Percentiles rank a stretch among this genome's conserved stretches.
phyloP scores from a whole-genome alignment of 2,888 invertebrate species.

The Phlogophora meticulosa region DNA sequence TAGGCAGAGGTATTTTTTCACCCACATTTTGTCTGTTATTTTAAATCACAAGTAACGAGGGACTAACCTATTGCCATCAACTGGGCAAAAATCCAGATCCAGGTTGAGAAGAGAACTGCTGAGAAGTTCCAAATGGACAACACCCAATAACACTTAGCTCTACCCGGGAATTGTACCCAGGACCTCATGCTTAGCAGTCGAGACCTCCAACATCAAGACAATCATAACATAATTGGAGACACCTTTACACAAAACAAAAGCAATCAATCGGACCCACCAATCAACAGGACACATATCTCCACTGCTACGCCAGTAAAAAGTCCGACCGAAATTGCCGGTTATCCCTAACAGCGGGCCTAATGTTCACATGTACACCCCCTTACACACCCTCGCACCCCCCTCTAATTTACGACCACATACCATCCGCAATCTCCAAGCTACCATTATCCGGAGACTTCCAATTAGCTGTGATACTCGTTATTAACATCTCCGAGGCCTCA shows the following conservation, averaged over 20 bases:
- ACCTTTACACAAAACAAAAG: constrained; percentile 37
- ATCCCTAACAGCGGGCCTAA: constrained; percentile 56
- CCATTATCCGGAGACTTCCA: constrained; percentile 65
- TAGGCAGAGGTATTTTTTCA: too few relatives aligned
- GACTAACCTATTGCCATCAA: too few relatives aligned
- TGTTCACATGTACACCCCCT: constrained; percentile 44
- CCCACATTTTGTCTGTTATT: too few relatives aligned
- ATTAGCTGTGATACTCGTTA: constrained; percentile 66
- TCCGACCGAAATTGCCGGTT: constrained; percentile 60
- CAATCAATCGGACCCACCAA: constrained; percentile 46
- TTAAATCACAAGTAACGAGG: too few relatives aligned
- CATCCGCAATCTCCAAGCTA: constrained; percentile 66
- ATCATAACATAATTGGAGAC: background rate
- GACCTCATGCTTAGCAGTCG: too few relatives aligned
- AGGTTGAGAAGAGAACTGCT: too few relatives aligned
- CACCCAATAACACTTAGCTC: too few relatives aligned
- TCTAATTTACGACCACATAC: constrained; percentile 66
- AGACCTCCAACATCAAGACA: too few relatives aligned
- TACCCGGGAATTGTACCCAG: too few relatives aligned
- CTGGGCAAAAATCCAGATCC: too few relatives aligned
- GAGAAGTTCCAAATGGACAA: too few relatives aligned
- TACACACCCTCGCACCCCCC: constrained; percentile 30
- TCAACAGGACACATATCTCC: constrained; percentile 54
- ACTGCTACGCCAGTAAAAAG: constrained; percentile 50
- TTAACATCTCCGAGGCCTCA: constrained; percentile 58